Evolutionary conservation across 2,888 invertebrate species (phyloP), one percentile per base, ranked within the genome.

Genomic region (Sicus ferrugineus): DNA sequence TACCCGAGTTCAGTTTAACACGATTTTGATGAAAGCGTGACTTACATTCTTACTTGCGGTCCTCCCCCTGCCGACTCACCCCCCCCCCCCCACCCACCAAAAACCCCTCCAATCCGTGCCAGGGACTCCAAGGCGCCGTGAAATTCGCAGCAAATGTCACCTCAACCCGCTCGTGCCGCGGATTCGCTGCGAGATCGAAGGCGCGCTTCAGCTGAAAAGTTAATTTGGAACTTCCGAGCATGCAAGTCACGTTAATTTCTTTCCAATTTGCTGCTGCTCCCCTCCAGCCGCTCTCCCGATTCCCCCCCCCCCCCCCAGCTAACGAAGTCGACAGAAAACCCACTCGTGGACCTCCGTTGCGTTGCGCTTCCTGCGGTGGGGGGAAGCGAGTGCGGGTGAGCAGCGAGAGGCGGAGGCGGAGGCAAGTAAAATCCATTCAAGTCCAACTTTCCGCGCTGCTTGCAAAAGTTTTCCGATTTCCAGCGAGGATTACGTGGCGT

Each of bases 191-290:
- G 61, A 38, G 46, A 68, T 71, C 66, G 62, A 69, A 63, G 71
- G 62, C 68, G 66, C 64, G 68, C 67, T 70, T 72, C 34, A 58
- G 52, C 70, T 67, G 48, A 63, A 63, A 71, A 70, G 70, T 72
- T 68, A 70, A 62, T 58, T 69, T 70, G 62, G 42, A 70, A 59
- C 59, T 62, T 48, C 48, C 48, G 68, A 68, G 58, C 68, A 73
- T 73, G 70, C 71, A 71, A 74, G 73, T 74, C 74, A 74, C 74
- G 74, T 73, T 72, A 74, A 73, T 72, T 74, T 72, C 67, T 68
- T 67, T 61, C 46, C 54, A 30, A 67, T 56, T 54, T 42, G 31
- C 46, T 21, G 52, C 64, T 21, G n/a, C n/a, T n/a, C n/a, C n/a
- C n/a, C n/a, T n/a, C n/a, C n/a, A n/a, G n/a, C n/a, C n/a, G n/a